Conservation (phyloP, 30 jellyfish, hydroid and myxozoan genomes). For the Turritopsis rubra region DNA sequence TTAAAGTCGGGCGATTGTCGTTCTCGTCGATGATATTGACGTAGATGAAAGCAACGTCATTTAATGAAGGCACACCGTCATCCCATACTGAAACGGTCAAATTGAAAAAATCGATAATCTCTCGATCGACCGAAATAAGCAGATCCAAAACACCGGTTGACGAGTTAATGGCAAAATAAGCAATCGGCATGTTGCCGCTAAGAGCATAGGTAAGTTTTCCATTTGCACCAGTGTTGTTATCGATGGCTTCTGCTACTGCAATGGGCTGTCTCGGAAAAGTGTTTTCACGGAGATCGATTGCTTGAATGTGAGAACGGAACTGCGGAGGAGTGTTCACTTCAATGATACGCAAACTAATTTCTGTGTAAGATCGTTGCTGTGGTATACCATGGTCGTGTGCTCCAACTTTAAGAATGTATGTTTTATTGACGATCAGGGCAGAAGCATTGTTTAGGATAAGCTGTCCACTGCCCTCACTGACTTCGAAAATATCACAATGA, state of each 20-base stretch:
- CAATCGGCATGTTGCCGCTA: neutral
- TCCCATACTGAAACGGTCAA: neutral
- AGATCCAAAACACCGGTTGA: slow-evolving; percentile 5
- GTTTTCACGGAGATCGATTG: neutral
- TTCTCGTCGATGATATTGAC: slow-evolving; percentile 16
- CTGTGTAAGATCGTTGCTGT: neutral
- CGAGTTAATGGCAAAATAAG: neutral
- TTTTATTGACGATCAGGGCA: neutral
- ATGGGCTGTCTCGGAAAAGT: neutral
- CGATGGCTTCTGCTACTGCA: neutral
- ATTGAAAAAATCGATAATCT: neutral
- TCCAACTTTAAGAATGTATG: neutral
- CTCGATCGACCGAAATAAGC: neutral
- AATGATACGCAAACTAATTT: neutral
- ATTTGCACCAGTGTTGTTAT: neutral
- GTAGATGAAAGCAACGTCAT: neutral
- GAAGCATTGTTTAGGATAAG: neutral
- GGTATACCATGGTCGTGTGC: slow-evolving; percentile 20
- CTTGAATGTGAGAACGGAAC: too few relatives aligned
- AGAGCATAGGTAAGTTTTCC: neutral
- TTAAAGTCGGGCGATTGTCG: slow-evolving; percentile 23
- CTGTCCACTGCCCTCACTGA: neutral
- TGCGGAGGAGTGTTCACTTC: slow-evolving; percentile 17
- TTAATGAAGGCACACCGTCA: neutral
- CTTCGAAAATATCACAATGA: neutral